Evolutionary conservation across 2,797 vertebrate genomes (phyloP).

Genomic region (Pipistrellus pipistrellus): DNA sequence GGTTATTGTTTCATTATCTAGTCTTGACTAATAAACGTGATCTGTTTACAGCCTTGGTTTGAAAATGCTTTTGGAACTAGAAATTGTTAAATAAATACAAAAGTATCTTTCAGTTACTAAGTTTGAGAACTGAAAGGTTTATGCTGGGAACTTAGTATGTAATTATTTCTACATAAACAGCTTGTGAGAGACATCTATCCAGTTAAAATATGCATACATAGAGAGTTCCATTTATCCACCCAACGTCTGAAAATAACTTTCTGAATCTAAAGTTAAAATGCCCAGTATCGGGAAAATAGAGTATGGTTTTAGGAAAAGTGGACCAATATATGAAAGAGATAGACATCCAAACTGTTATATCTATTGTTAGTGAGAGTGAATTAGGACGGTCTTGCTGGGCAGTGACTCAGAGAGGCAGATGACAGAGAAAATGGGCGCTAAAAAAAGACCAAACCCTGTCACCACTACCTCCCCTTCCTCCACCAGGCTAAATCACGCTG

Average conservation of each 20-base stretch:
- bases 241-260: slow-evolving; percentile 31
- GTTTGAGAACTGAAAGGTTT: not conserved
- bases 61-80: slow-evolving; percentile 24
- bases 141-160: not conserved
- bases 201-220: not conserved
- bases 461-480: not conserved
- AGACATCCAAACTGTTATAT: slow-evolving; percentile 25
- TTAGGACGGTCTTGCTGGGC: slow-evolving; percentile 68
- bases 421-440: slow-evolving; percentile 38
- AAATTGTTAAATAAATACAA: slow-evolving; percentile 15
- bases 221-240: not conserved
- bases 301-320: slow-evolving; percentile 52
- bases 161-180: slow-evolving; percentile 21
- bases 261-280: slow-evolving; percentile 54
- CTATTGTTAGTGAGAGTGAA: slow-evolving; percentile 64
- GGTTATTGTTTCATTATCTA: not conserved
- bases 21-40: not conserved
- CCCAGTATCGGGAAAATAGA: not conserved
- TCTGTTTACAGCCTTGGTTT: not conserved
- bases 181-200: not conserved
- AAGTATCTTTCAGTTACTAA: slow-evolving; percentile 13
- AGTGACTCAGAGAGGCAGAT: slow-evolving; percentile 54
- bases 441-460: slow-evolving; percentile 49
- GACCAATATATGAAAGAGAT: slow-evolving; percentile 54
- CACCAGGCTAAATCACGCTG: not conserved